Percentiles rank a stretch among this genome's conserved stretches.
These are phyloP conservation scores for Melinaea marsaeus DNA, from an alignment of 2,888 invertebrate genomes.

Conservation along the genomic window DNA sequence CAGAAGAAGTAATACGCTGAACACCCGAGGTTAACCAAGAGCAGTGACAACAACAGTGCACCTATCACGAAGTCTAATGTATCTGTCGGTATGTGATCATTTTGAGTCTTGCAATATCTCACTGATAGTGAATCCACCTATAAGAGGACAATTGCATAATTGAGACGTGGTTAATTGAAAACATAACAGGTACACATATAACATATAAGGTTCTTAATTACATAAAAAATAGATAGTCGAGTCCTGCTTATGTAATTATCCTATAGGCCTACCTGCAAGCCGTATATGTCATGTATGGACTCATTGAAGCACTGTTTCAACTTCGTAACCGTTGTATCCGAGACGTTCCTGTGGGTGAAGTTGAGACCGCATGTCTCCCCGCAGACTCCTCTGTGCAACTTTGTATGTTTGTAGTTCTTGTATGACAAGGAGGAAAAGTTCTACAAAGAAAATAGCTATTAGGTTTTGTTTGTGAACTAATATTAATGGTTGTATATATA, in stretches of 20 bases:
- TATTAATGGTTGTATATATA: too few relatives aligned
- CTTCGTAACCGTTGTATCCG: constrained; percentile 43
- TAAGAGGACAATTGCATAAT: constrained; percentile 10
- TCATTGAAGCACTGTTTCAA: constrained; percentile 57
- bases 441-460: constrained; percentile 37
- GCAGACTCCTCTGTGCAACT: constrained; percentile 66
- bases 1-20: constrained; percentile 61
- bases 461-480: neutral
- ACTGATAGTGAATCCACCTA: constrained; percentile 62
- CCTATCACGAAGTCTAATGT: constrained; percentile 58
- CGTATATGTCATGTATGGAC: constrained; percentile 57
- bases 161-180: too few relatives aligned
- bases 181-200: too few relatives aligned
- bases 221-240: too few relatives aligned
- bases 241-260: neutral
- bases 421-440: constrained; percentile 61
- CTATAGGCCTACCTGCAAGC: constrained; percentile 52
- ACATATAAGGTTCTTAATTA: too few relatives aligned
- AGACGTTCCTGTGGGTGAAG: constrained; percentile 52
- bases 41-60: constrained; percentile 46
- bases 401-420: constrained; percentile 64
- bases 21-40: constrained; percentile 62
- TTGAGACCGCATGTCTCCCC: constrained; percentile 61
- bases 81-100: constrained; percentile 55
- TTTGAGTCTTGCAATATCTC: constrained; percentile 66